Evolutionary conservation across 1,140 invertebrate genomes (phyloP).

Genomic region (Lepidotrigona ventralis): DNA sequence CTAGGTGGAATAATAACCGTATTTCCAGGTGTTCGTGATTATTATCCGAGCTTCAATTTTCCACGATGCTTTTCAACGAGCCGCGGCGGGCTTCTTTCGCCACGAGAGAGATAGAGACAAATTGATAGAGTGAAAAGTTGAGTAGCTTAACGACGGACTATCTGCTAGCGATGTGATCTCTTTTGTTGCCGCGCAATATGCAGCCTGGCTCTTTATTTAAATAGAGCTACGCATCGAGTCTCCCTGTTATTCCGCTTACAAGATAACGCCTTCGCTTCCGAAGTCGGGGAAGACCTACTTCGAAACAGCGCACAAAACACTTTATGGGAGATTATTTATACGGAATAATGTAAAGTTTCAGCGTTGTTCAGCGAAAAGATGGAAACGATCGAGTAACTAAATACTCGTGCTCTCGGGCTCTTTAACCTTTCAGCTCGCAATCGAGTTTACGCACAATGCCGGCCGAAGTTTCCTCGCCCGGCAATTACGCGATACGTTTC

Average conservation of each 20-base stretch:
- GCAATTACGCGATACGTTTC: not conserved
- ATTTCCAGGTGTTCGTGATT: not conserved
- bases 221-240: slow-evolving; percentile 2
- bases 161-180: not conserved
- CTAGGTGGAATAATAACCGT: not conserved
- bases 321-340: not conserved
- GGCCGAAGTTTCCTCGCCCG: not conserved
- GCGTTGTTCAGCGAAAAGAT: not conserved
- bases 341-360: not conserved
- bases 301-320: not conserved
- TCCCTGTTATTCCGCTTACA: not conserved
- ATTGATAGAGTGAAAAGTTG: not conserved
- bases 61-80: not conserved
- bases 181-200: not conserved
- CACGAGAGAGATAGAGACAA: not conserved
- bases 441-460: not conserved
- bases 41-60: slow-evolving; percentile 9
- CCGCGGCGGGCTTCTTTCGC: too few species aligned
- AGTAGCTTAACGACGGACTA: not conserved
- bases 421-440: not conserved
- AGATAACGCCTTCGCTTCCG: not conserved
- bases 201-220: not conserved
- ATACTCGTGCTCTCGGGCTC: too few species aligned
- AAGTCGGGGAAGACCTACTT: not conserved
- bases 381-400: not conserved